Percentiles rank a stretch among this genome's conserved stretches.
Conservation (phyloP, 37 sponge, comb jelly and placozoan genomes). For the Eunapius fragilis region DNA sequence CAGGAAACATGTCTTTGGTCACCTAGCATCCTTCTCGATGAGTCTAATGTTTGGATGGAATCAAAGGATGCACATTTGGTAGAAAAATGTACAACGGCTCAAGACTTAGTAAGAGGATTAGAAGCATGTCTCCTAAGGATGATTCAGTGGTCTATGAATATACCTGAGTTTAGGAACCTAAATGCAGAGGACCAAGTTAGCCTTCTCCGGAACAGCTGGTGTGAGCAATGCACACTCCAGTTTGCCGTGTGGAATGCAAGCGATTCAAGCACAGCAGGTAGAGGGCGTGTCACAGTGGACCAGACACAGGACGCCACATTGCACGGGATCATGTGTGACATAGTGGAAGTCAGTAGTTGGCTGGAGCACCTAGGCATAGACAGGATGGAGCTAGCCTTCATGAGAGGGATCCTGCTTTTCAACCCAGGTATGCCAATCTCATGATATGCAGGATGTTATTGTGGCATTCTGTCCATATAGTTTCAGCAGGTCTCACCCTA, state of each 20-base stretch:
- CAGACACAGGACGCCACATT: slow-evolving; percentile 47
- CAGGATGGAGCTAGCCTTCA: slow-evolving; percentile 57
- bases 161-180: slow-evolving; percentile 61
- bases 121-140: slow-evolving; percentile 48
- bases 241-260: slow-evolving; percentile 35
- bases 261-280: slow-evolving; percentile 14
- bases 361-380: slow-evolving; percentile 59
- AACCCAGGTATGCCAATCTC: slow-evolving; percentile 77
- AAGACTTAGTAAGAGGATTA: slow-evolving; percentile 22
- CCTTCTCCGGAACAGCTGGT: slow-evolving; percentile 54
- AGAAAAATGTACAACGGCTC: not conserved
- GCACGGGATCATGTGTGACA: slow-evolving; percentile 15
- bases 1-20: not conserved
- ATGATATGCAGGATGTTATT: too few species aligned
- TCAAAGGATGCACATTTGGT: not conserved
- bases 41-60: not conserved
- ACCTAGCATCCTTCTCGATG: not conserved
- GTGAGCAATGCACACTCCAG: slow-evolving; percentile 47
- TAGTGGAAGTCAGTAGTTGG: slow-evolving; percentile 50
- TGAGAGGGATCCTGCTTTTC: slow-evolving; percentile 71
- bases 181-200: slow-evolving; percentile 69
- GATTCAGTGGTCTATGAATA: slow-evolving; percentile 76
- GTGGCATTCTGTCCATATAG: not conserved
- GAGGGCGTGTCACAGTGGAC: slow-evolving; percentile 14
- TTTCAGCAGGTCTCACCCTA: slow-evolving; percentile 19